Percentiles rank a stretch among this genome's conserved stretches.
These are phyloP conservation scores for Caenorhabditis sp. DNA, from an alignment of 2,888 invertebrate genomes.

Conservation along the genomic window DNA sequence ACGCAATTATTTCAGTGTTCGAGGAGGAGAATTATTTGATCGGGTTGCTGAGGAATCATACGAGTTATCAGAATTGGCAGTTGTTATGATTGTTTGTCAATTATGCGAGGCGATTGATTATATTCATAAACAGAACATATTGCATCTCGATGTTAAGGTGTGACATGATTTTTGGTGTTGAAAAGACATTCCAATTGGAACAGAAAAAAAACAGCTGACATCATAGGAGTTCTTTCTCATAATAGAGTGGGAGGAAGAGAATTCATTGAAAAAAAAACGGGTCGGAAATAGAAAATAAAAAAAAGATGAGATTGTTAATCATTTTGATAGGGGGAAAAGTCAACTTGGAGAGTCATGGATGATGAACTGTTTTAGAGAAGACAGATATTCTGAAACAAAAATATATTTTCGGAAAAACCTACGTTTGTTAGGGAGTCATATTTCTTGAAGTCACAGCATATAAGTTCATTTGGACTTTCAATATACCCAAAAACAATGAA, in stretches of 20 bases:
- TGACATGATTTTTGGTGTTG: constrained; percentile 15
- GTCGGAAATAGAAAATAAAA: constrained; percentile 10
- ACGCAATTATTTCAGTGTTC: constrained; percentile 79
- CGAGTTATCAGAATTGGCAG: constrained; percentile 90
- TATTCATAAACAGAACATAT: constrained; percentile 91
- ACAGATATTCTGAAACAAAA: no score
- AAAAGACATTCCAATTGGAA: not conserved
- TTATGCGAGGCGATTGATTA: constrained; percentile 93
- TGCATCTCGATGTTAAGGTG: constrained; percentile 97
- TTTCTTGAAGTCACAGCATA: no score
- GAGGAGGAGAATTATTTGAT: constrained; percentile 97
- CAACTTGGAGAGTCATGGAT: no score
- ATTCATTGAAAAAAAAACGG: not conserved
- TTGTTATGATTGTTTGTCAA: constrained; percentile 94
- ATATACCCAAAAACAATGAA: no score
- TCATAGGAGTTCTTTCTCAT: constrained; percentile 5
- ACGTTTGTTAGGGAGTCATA: no score
- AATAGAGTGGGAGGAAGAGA: not conserved
- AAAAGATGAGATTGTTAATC: constrained; percentile 16
- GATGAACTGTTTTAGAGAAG: no score
- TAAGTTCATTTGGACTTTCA: no score
- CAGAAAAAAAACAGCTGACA: constrained; percentile 36
- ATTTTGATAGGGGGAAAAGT: no score
- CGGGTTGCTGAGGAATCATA: constrained; percentile 98
- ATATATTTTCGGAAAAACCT: no score